phyloP scores from a whole-genome alignment of 2,797 vertebrate genomes.

The Fratercula arctica region DNA sequence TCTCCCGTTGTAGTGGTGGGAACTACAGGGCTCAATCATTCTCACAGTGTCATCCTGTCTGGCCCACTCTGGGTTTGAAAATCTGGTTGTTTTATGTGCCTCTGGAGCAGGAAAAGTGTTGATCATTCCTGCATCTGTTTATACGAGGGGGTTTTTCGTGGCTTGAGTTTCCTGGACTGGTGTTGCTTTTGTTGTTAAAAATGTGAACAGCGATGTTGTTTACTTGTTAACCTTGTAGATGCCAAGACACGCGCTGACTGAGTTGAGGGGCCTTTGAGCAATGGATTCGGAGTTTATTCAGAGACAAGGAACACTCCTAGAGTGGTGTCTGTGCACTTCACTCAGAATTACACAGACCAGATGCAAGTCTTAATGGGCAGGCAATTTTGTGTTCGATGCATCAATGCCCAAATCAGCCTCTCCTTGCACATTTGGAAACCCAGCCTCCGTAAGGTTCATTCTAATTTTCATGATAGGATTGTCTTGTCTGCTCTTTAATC shows the following conservation, averaged over 20 bases:
- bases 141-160: background rate
- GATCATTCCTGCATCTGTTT: constrained; percentile 72
- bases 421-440: background rate
- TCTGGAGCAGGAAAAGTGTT: constrained; percentile 69
- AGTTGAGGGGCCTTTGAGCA: background rate
- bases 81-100: constrained; percentile 65
- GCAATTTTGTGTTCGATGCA: fast-evolving
- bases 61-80: constrained; percentile 45
- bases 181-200: constrained; percentile 70
- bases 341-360: background rate
- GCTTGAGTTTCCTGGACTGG: constrained; percentile 54
- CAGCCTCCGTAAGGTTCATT: background rate
- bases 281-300: background rate
- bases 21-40: constrained; percentile 52
- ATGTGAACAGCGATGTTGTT: constrained; percentile 56
- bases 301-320: background rate
- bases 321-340: background rate
- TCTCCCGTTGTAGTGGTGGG: constrained; percentile 13
- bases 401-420: background rate
- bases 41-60: constrained; percentile 71
- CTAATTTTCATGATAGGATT: background rate
- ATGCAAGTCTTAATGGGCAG: background rate
- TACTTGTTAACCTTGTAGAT: constrained; percentile 55
- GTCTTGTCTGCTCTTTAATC: background rate
- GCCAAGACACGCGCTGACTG: background rate